Evolutionary conservation across 2,888 invertebrate species (phyloP).

Genomic region (Stramonita haemastoma): DNA sequence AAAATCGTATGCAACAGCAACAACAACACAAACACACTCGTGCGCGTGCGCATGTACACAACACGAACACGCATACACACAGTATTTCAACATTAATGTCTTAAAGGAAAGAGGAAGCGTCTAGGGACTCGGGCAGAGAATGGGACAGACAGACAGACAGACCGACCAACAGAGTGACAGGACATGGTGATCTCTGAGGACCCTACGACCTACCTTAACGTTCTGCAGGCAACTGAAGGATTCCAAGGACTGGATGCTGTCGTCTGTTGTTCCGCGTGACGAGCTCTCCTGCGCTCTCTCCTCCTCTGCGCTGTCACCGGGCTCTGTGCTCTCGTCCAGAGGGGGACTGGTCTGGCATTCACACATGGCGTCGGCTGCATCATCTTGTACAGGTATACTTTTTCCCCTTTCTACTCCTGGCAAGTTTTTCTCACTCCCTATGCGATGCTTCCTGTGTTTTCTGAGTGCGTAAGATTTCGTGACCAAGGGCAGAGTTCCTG

Average conservation of each 20-base stretch:
- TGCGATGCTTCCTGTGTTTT: background rate
- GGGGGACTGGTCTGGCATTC: background rate
- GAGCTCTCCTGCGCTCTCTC: background rate
- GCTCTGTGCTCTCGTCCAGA: slow-evolving; percentile 9
- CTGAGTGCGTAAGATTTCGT: background rate
- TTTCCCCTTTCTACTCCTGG: background rate
- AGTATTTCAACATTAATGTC: too few relatives aligned
- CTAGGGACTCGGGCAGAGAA: background rate
- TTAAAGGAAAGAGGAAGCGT: background rate
- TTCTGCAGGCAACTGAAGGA: slow-evolving; percentile 30
- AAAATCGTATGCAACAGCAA: background rate
- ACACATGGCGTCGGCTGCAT: slow-evolving; percentile 13
- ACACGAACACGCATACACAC: background rate
- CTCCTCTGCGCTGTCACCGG: background rate
- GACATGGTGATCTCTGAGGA: too few relatives aligned
- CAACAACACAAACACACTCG: background rate
- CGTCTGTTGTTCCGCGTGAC: background rate
- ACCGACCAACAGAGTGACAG: too few relatives aligned
- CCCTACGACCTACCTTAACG: slow-evolving; percentile 19
- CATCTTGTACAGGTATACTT: background rate
- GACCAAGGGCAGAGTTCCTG: background rate
- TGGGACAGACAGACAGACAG: too few relatives aligned
- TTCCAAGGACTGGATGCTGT: background rate
- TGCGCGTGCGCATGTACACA: background rate
- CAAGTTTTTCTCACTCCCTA: background rate